These are phyloP conservation scores for Aegypius monachus DNA, from an alignment of 2,113 vertebrate genomes.

Conservation along the genomic window DNA sequence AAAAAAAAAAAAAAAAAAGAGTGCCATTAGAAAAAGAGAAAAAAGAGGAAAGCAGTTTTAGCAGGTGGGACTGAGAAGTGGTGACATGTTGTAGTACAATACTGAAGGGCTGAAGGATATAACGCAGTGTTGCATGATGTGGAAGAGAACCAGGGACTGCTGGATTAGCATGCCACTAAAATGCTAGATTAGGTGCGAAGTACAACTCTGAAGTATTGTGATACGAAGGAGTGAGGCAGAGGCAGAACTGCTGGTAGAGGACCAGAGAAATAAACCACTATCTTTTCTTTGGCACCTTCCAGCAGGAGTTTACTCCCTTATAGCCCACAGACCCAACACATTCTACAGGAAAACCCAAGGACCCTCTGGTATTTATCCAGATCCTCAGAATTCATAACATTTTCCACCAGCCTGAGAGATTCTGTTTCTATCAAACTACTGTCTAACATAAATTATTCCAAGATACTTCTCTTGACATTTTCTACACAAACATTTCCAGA, in stretches of 20 bases:
- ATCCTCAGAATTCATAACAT: not conserved
- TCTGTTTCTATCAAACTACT: not conserved
- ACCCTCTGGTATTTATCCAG: not conserved
- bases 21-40: not conserved
- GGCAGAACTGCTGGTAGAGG: not conserved
- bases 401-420: not conserved
- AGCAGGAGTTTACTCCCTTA: not conserved
- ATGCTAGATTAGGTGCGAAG: slow-evolving; percentile 44
- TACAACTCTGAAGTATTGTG: not conserved
- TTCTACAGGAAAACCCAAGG: not conserved
- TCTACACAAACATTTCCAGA: not conserved
- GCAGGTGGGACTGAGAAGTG: slow-evolving; percentile 51
- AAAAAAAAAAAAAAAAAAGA: not conserved
- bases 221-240: slow-evolving; percentile 9
- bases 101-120: not conserved
- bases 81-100: slow-evolving; percentile 52
- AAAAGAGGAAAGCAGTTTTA: not conserved
- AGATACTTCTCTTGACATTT: not conserved
- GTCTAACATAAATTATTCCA: not conserved
- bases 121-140: slow-evolving; percentile 29
- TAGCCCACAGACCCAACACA: not conserved
- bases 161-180: not conserved
- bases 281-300: not conserved
- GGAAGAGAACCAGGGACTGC: not conserved
- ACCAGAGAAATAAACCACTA: not conserved